A percentile compares a stretch with the other conserved stretches of the same genome.
Conservation (phyloP, 1,140 invertebrate genomes). For the Bombus sylvicola region DNA sequence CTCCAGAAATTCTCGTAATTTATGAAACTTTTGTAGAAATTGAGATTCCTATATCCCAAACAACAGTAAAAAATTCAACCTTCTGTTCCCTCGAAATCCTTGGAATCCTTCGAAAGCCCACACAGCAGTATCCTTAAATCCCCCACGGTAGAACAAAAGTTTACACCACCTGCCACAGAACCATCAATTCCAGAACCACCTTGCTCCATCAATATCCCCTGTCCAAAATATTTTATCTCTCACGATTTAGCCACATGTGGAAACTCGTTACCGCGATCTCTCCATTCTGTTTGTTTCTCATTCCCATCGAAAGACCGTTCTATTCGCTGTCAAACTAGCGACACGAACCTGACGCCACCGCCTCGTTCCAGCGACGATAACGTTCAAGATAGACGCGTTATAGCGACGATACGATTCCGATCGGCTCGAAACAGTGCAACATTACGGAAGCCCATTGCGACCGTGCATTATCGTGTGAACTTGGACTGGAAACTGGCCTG, state of each 20-base stretch:
- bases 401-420: constrained; percentile 35
- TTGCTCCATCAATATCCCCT: background rate
- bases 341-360: background rate
- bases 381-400: constrained; percentile 14
- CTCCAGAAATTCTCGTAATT: background rate
- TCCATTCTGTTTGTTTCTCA: background rate
- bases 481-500: constrained; percentile 55
- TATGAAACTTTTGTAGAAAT: background rate
- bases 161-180: background rate
- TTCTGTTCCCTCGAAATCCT: background rate
- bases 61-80: background rate
- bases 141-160: background rate
- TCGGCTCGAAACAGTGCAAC: constrained; percentile 32
- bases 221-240: background rate
- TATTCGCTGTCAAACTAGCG: constrained; percentile 3
- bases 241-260: background rate
- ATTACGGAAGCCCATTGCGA: constrained; percentile 23
- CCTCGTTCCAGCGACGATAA: constrained; percentile 8
- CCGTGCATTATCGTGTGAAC: constrained; percentile 64
- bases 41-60: background rate
- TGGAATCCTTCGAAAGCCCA: background rate
- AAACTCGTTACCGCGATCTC: background rate
- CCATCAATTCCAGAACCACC: background rate
- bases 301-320: background rate
- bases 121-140: background rate